A percentile compares a stretch with the other conserved stretches of the same genome.
phyloP scores from a whole-genome alignment of 2,888 invertebrate species.

The Penaeus monodon region DNA sequence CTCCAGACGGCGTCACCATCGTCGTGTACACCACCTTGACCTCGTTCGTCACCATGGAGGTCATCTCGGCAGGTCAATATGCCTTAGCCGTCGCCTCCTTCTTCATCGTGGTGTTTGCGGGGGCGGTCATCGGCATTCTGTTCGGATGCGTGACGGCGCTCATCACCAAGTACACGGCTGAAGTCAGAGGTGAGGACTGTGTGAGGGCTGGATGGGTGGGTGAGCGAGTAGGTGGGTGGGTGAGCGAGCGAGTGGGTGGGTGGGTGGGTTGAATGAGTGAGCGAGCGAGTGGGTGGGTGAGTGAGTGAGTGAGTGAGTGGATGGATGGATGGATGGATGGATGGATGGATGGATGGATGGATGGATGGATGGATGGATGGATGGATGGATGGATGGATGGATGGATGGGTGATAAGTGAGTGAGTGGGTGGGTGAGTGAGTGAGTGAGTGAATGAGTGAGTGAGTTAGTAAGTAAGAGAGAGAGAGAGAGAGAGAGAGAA shows the following conservation, averaged over 20 bases:
- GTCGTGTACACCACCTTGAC: slow-evolving; percentile 74
- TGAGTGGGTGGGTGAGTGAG: too few relatives aligned
- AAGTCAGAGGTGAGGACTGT: slow-evolving; percentile 67
- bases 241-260: too few relatives aligned
- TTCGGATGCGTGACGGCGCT: slow-evolving; percentile 72
- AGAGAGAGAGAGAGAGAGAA: too few relatives aligned
- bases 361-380: too few relatives aligned
- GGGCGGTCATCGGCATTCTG: slow-evolving; percentile 71
- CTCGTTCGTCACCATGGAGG: slow-evolving; percentile 70
- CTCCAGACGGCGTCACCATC: slow-evolving; percentile 73
- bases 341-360: neutral
- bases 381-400: too few relatives aligned
- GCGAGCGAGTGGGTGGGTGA: neutral
- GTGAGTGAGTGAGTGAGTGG: neutral
- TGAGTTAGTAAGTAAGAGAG: too few relatives aligned
- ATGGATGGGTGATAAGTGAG: too few relatives aligned
- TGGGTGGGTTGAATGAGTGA: neutral
- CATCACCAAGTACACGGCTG: slow-evolving; percentile 68
- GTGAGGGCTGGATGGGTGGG: too few relatives aligned
- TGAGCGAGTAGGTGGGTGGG: too few relatives aligned
- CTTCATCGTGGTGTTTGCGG: slow-evolving; percentile 72
- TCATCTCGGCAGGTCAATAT: slow-evolving; percentile 52
- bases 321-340: neutral
- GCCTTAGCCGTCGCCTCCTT: slow-evolving; percentile 70
- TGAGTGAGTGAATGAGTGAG: too few relatives aligned